A percentile compares a stretch with the other conserved stretches of the same genome.
Evolutionary conservation across 2,888 invertebrate genomes (phyloP).

Genomic region (Cephalotes varians): DNA sequence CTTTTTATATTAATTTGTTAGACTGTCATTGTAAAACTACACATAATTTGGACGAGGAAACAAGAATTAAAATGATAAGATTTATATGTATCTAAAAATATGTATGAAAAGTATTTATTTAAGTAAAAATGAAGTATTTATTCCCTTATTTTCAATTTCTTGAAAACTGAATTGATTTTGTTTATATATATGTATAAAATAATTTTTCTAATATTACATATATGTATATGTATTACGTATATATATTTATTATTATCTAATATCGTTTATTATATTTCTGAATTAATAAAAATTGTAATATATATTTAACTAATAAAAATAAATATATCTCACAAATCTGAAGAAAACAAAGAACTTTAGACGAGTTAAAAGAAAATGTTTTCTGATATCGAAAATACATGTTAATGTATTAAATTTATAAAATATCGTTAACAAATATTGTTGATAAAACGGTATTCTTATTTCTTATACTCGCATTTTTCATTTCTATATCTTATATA

Average conservation of each 20-base stretch:
- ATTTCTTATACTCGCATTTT: not conserved
- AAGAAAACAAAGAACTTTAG: not conserved
- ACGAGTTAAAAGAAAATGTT: not conserved
- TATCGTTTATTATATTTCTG: not conserved
- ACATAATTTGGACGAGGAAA: not conserved
- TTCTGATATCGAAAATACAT: not conserved
- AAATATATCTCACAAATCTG: not conserved
- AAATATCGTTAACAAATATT: not conserved
- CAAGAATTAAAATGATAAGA: not conserved
- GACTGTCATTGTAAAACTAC: not conserved
- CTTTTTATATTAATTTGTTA: not conserved
- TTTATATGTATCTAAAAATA: not conserved
- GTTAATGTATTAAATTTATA: not conserved
- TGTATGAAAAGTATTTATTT: no score
- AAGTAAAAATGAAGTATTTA: not conserved
- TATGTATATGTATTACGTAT: no score
- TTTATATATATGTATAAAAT: not conserved
- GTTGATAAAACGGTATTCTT: not conserved
- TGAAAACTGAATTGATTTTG: not conserved
- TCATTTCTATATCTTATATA: constrained; percentile 8
- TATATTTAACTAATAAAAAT: not conserved
- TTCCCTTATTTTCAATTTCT: not conserved
- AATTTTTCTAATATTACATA: not conserved
- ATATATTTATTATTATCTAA: not conserved
- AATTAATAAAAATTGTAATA: not conserved